Conservation (phyloP, 2,113 vertebrate species). For the Blennius ocellaris region DNA sequence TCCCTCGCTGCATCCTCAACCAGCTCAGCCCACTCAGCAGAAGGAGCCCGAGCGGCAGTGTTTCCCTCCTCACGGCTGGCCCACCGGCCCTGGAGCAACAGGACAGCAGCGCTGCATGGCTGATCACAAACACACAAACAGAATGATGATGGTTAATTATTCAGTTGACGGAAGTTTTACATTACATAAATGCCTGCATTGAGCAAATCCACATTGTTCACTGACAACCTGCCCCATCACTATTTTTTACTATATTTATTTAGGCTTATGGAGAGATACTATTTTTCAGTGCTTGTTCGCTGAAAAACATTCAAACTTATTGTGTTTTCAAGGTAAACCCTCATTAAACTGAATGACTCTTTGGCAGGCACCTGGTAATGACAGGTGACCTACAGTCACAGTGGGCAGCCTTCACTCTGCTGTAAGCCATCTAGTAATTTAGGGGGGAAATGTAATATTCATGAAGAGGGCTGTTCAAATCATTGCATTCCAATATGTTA, state of each 20-base stretch:
- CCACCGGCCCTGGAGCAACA: conserved; percentile 59
- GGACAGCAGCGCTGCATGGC: conserved; percentile 60
- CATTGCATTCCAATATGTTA: background rate
- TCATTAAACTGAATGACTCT: background rate
- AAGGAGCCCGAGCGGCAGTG: conserved; percentile 50
- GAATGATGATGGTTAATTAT: conserved; percentile 29
- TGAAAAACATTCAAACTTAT: too few relatives aligned
- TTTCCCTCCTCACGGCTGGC: conserved; percentile 54
- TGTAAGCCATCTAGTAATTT: background rate
- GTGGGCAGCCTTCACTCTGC: background rate
- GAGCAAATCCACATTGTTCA: conserved; percentile 18
- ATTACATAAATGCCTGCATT: conserved; percentile 8
- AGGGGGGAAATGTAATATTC: background rate
- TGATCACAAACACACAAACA: conserved; percentile 27
- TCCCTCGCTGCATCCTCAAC: conserved; percentile 73
- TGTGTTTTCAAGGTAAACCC: background rate
- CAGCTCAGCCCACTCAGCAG: conserved; percentile 46
- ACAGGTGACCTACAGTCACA: background rate
- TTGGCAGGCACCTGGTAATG: background rate
- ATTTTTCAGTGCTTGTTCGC: too few relatives aligned
- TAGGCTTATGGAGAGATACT: too few relatives aligned
- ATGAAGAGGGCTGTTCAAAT: background rate
- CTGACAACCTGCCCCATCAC: background rate
- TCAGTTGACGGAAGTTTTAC: conserved; percentile 5
- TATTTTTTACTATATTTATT: background rate